Percentiles rank a stretch among this genome's conserved stretches.
Evolutionary conservation across 2,113 vertebrate species (phyloP).

Genomic region (Poeciliopsis prolifica): DNA sequence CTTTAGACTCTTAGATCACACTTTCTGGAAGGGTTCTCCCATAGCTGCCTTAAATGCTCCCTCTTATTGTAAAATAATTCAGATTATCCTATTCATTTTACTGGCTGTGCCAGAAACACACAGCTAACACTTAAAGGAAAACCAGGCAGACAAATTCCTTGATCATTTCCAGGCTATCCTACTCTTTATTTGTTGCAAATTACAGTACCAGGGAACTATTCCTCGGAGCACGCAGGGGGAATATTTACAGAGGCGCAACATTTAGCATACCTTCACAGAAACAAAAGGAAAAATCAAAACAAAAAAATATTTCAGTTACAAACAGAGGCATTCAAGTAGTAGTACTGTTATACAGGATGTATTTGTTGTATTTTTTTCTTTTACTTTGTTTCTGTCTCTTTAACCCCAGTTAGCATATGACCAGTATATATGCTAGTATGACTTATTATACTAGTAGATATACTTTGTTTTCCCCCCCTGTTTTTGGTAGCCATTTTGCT

Average conservation of each 20-base stretch:
- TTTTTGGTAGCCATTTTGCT: slow-evolving; percentile 80
- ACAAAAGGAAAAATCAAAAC: slow-evolving; percentile 88
- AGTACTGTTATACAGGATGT: slow-evolving; percentile 97
- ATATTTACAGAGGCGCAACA: slow-evolving; percentile 94
- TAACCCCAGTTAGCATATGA: slow-evolving; percentile 75
- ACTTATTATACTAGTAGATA: slow-evolving; percentile 32
- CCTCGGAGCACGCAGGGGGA: slow-evolving; percentile 96
- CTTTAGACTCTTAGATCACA: background rate
- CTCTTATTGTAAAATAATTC: background rate
- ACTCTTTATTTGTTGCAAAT: slow-evolving; percentile 99
- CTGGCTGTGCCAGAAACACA: too few species aligned
- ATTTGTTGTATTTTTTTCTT: slow-evolving; percentile 82
- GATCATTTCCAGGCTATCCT: slow-evolving; percentile 99
- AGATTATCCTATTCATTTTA: background rate
- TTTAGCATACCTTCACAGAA: slow-evolving; percentile 96
- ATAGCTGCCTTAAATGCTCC: background rate
- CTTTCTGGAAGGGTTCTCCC: background rate
- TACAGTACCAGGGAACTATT: slow-evolving; percentile 99
- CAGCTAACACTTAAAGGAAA: slow-evolving; percentile 14
- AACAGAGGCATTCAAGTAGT: slow-evolving; percentile 99
- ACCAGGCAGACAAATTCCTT: slow-evolving; percentile 20
- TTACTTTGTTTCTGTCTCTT: slow-evolving; percentile 71
- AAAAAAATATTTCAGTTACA: slow-evolving; percentile 94
- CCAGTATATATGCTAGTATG: slow-evolving; percentile 37
- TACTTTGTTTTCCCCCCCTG: background rate